phyloP scores from a whole-genome alignment of 2,113 vertebrate species.

The Conger conger region DNA sequence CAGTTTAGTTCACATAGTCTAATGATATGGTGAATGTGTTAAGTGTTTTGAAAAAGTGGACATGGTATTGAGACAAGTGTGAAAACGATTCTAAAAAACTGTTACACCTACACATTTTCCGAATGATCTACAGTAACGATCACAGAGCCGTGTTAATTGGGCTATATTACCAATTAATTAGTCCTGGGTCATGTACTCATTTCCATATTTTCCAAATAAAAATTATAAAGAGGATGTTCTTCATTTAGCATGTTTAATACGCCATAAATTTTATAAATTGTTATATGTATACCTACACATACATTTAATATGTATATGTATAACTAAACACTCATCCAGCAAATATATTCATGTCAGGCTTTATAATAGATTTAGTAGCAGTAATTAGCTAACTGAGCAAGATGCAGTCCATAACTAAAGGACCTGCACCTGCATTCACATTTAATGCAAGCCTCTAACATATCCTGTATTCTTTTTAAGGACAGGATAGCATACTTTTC shows the following conservation, averaged over 20 bases:
- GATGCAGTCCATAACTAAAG: conserved; percentile 36
- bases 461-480: conserved; percentile 41
- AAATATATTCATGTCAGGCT: neutral
- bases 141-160: neutral
- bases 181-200: neutral
- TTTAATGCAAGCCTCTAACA: conserved; percentile 40
- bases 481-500: conserved; percentile 3
- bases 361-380: neutral
- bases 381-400: conserved; percentile 38
- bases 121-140: neutral
- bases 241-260: neutral
- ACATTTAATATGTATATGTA: too few species aligned
- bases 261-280: too few species aligned
- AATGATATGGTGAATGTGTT: too few species aligned
- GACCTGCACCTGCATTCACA: conserved; percentile 46
- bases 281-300: too few species aligned
- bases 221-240: neutral
- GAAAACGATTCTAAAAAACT: too few species aligned
- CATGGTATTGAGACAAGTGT: too few species aligned
- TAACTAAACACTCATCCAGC: too few species aligned
- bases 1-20: too few species aligned
- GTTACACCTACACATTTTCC: neutral
- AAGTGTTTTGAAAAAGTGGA: too few species aligned
- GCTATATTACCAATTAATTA: neutral
- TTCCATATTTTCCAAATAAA: neutral